These are phyloP conservation scores for Catostomus latipinnis DNA, from an alignment of 2,797 vertebrate species.

Conservation along the genomic window DNA sequence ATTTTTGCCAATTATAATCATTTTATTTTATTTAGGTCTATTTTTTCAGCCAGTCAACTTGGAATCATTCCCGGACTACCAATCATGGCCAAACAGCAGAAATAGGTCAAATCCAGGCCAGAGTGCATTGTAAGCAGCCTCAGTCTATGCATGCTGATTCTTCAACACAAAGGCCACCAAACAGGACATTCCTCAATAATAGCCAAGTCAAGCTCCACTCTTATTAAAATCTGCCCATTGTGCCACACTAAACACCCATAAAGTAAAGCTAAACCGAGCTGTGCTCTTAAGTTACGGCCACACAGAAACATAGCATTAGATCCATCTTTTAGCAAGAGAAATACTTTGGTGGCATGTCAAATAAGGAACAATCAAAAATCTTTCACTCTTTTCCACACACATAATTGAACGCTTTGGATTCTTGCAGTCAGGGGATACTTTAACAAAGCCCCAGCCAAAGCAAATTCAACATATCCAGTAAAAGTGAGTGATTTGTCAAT, in stretches of 20 bases:
- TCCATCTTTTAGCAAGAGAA: slow-evolving; percentile 43
- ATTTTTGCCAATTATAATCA: too few species aligned
- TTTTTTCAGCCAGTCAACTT: too few species aligned
- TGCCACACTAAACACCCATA: slow-evolving; percentile 56
- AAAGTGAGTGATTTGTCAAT: slow-evolving; percentile 60
- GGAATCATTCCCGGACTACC: too few species aligned
- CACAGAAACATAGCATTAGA: slow-evolving; percentile 36
- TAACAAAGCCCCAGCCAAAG: slow-evolving; percentile 56
- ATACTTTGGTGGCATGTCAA: slow-evolving; percentile 47
- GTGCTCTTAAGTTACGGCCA: slow-evolving; percentile 52
- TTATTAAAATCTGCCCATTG: slow-evolving; percentile 44
- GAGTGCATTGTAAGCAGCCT: background rate
- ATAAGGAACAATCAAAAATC: slow-evolving; percentile 49
- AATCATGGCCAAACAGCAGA: slow-evolving; percentile 11
- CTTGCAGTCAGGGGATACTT: slow-evolving; percentile 56
- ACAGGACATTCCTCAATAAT: slow-evolving; percentile 26
- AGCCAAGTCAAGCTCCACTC: slow-evolving; percentile 40
- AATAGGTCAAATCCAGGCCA: slow-evolving; percentile 26
- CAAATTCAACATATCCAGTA: slow-evolving; percentile 62
- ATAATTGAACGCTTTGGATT: slow-evolving; percentile 52
- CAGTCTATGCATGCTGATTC: slow-evolving; percentile 23
- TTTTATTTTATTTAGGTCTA: too few species aligned
- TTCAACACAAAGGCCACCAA: slow-evolving; percentile 31
- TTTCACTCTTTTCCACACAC: slow-evolving; percentile 46
- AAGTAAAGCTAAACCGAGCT: slow-evolving; percentile 48